phyloP scores from a whole-genome alignment of 2,113 vertebrate species.

The Okapia johnstoni region DNA sequence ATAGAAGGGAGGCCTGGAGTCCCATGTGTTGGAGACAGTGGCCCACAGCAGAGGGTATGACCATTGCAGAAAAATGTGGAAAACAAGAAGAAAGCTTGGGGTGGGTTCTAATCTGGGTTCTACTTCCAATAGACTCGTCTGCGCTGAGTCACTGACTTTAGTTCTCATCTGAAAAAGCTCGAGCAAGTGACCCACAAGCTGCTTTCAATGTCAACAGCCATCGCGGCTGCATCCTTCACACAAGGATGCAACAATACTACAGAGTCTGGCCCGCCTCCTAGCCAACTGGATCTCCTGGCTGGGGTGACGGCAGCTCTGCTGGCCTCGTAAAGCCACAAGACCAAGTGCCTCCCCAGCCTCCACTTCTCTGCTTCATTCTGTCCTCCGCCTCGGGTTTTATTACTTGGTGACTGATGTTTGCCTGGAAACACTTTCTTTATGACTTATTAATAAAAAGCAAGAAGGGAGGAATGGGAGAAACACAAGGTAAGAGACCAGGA shows the following conservation, averaged over 20 bases:
- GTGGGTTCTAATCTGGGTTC: neutral
- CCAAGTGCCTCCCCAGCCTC: neutral
- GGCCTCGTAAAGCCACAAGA: neutral
- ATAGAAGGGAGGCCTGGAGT: neutral
- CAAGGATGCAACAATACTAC: too few species aligned
- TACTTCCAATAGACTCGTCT: neutral
- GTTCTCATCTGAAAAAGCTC: neutral
- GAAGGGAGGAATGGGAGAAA: constrained; percentile 57
- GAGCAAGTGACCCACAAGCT: accelerated
- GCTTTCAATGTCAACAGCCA: neutral
- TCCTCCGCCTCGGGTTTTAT: constrained; percentile 20
- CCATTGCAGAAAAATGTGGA: neutral
- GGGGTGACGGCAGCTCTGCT: neutral
- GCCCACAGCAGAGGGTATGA: neutral
- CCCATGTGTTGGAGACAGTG: neutral
- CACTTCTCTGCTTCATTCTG: neutral
- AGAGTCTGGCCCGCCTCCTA: accelerated
- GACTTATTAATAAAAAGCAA: constrained; percentile 70
- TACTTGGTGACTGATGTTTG: constrained; percentile 50
- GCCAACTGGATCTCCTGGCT: neutral
- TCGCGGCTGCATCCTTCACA: neutral
- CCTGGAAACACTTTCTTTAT: constrained; percentile 53
- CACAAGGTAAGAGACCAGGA: constrained; percentile 49
- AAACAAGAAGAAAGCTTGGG: neutral
- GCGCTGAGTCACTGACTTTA: neutral